Evolutionary conservation across 2,888 invertebrate species (phyloP), one percentile per base, ranked within the genome.

Genomic region (Disparrhopalites patrizii): DNA sequence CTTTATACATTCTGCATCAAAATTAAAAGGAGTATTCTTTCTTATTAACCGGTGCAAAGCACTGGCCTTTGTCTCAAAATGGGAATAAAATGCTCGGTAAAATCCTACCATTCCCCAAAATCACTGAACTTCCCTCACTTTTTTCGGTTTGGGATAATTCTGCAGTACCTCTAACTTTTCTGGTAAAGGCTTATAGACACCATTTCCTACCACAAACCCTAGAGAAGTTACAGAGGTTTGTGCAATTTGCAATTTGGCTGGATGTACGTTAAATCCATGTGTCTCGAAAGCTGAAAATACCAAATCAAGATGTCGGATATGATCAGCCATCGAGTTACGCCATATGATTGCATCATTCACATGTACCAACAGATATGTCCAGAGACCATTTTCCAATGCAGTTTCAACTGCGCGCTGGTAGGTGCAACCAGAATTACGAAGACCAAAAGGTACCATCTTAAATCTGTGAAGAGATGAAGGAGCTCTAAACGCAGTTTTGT

Each of bases 391-490:
- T 23, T 65, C 62, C 7, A 81, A 15, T 7, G 69, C 64, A 15
- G 40, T 30, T 78, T 77, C 74, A 71, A 78, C 78, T 10, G 76
- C 54, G 4, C 78, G 31, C 68, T 78, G 78, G 62, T 78, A 79
- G 0, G 77, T 76, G 0, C 74, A 70, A 1, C 77, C 77, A 1
- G 76, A 73, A 31, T 75, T 77, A 58, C 72, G 73, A 8, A 77
- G 64, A 0, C 77, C 77, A 51, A 77, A 76, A 3, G 75, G 76
- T 75, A 79, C 76, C 7, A 77, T 62, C 28, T 62, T 30, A 63
- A 70, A 77, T 71, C 78, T 76, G 43, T 70, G 77, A 28, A 77
- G 76, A 1, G 77, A 77, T 4, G 58, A 57, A 30, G 70, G 54
- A n/a, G 30, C 47, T 47, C 47, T 71, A 67, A 79, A 78, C 1